Base-by-base conservation (phyloP, 1,140 invertebrate species). In the Epicauta chinensis region DNA sequence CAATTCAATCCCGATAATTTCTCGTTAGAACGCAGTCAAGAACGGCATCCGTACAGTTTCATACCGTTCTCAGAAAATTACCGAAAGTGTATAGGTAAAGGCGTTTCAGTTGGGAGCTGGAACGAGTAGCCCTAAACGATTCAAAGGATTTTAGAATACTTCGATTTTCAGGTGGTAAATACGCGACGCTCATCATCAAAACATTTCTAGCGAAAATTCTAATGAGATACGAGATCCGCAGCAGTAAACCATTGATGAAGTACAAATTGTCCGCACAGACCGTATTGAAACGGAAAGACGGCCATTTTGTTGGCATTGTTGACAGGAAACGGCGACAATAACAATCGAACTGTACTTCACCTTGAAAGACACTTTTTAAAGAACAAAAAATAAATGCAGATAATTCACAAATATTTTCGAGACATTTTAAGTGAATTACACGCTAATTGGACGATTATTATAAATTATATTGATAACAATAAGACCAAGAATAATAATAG, bases 131-230 rank as follows among this genome's bases (percentile, higher is more conserved):
- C n/a, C n/a, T n/a, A n/a, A n/a, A n/a, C n/a, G n/a, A n/a, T n/a
- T n/a, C n/a, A n/a, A n/a, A n/a, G n/a, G n/a, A n/a, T n/a, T n/a
- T n/a, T n/a, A 5, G 23, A 23, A 5, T 23, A 7, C 7, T 23
- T 23, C 7, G 1, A 5, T 3, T 23, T 23, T 44, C 40, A 59
- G 81, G 82, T 44, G 77, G 81, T 48, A 81, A 81, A 59, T 86
- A 82, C 60, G 83, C 83, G 2, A 69, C 78, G 65, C 66, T 82
- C 45, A 82, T 86, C 62, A 47, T 80, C 44, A 84, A 84, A 62
- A 75, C 80, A 6, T 58, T 83, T 7, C 23, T 23, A 23, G 23
- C 23, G 23, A 23, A 7, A 7, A 23, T 23, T 23, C 7, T 23
- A 3, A 23, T 23, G 23, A 3, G 1, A 7, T 23, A 23, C 7